Conservation (phyloP, 1,140 invertebrate genomes). For the Drosophila biarmipes region DNA sequence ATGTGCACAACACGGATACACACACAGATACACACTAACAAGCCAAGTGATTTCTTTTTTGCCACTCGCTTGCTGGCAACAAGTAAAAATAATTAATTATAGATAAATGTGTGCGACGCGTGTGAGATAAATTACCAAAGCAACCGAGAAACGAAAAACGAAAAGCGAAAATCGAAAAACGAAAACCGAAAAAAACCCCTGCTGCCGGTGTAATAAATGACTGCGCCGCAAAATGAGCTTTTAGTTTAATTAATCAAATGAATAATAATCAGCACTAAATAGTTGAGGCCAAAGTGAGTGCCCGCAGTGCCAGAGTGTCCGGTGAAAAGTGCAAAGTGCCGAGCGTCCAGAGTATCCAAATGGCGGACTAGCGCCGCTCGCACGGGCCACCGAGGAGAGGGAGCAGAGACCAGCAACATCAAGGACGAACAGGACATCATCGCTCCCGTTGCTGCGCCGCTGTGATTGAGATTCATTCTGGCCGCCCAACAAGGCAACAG, state of each 20-base stretch:
- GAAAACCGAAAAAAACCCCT: too few relatives aligned
- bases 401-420: not conserved
- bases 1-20: constrained; percentile 16
- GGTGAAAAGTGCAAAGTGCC: constrained; percentile 35
- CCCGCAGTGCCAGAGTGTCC: not conserved
- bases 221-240: constrained; percentile 78
- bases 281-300: constrained; percentile 27
- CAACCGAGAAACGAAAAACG: constrained; percentile 9
- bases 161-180: constrained; percentile 4
- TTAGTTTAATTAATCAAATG: constrained; percentile 81
- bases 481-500: constrained; percentile 82
- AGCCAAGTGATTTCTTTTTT: constrained; percentile 59
- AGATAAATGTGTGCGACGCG: constrained; percentile 75
- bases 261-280: constrained; percentile 55
- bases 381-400: constrained; percentile 53
- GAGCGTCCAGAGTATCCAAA: not conserved
- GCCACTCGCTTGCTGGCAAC: constrained; percentile 58
- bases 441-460: constrained; percentile 55
- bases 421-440: constrained; percentile 14
- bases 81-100: constrained; percentile 83
- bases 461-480: constrained; percentile 84
- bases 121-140: constrained; percentile 60
- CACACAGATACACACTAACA: constrained; percentile 8
- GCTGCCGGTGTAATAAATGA: constrained; percentile 71
- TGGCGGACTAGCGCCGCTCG: constrained; percentile 45